phyloP scores from a whole-genome alignment of 2,797 vertebrate genomes.

The Sebastes trivittatus region DNA sequence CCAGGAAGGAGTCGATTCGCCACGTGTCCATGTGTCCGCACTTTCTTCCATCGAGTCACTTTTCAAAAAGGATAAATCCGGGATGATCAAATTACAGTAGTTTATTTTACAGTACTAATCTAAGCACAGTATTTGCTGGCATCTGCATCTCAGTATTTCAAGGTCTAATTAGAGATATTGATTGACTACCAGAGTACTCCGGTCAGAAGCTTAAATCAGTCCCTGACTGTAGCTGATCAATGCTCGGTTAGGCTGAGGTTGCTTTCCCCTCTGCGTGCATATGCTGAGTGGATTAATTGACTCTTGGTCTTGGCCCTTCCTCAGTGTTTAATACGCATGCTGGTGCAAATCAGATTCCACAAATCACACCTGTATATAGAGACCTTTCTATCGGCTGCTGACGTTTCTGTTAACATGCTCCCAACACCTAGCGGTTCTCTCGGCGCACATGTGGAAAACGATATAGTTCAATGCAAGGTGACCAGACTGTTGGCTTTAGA shows the following conservation, averaged over 20 bases:
- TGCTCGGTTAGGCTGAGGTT: slow-evolving; percentile 33
- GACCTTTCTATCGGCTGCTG: background rate
- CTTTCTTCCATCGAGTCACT: slow-evolving; percentile 9
- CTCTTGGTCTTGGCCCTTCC: background rate
- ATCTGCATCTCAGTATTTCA: slow-evolving; percentile 23
- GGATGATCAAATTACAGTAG: background rate
- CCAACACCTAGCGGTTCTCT: background rate
- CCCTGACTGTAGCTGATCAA: slow-evolving; percentile 39
- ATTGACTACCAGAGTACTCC: slow-evolving; percentile 19
- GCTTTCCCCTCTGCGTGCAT: slow-evolving; percentile 12
- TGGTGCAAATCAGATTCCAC: slow-evolving; percentile 8
- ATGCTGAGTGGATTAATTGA: slow-evolving; percentile 42
- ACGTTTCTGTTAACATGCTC: background rate
- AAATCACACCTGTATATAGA: background rate
- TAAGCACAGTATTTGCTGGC: background rate
- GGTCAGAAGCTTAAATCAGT: slow-evolving; percentile 47
- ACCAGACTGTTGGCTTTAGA: slow-evolving; percentile 15
- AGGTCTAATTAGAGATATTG: slow-evolving; percentile 55
- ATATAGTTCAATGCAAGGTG: slow-evolving; percentile 7
- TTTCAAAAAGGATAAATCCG: slow-evolving; percentile 12
- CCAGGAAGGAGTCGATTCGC: slow-evolving; percentile 21
- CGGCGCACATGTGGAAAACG: slow-evolving; percentile 13
- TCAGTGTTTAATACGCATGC: background rate
- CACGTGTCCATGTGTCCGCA: slow-evolving; percentile 13
- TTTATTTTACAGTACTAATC: background rate